A percentile compares a stretch with the other conserved stretches of the same genome.
phyloP scores from a whole-genome alignment of 2,888 invertebrate species.

The Muschampia plurimacula region DNA sequence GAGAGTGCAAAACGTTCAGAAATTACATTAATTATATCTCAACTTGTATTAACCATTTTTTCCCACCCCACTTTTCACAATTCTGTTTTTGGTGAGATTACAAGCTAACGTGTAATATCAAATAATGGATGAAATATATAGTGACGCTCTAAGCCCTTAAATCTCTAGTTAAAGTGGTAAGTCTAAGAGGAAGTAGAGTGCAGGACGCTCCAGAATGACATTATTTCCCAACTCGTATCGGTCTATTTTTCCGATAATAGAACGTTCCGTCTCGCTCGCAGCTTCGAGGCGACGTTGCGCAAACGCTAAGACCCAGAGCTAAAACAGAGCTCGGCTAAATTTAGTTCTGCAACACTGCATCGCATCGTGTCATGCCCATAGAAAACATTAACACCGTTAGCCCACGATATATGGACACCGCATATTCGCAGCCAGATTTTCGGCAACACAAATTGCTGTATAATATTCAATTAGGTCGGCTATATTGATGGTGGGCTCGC shows the following conservation, averaged over 20 bases:
- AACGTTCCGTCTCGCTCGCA: constrained; percentile 66
- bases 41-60: too few species aligned
- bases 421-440: constrained; percentile 81
- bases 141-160: background rate
- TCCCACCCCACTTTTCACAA: too few species aligned
- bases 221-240: constrained; percentile 54
- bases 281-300: constrained; percentile 69
- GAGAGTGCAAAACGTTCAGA: too few species aligned
- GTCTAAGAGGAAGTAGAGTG: constrained; percentile 32
- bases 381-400: constrained; percentile 75
- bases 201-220: constrained; percentile 48
- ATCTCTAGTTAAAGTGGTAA: constrained; percentile 20
- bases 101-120: too few species aligned
- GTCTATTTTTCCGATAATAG: constrained; percentile 82
- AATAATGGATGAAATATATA: background rate
- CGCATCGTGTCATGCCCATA: constrained; percentile 71
- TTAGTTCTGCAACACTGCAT: constrained; percentile 81
- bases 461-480: constrained; percentile 83
- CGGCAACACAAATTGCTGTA: constrained; percentile 83
- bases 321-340: constrained; percentile 72
- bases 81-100: too few species aligned
- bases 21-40: too few species aligned
- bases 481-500: constrained; percentile 75
- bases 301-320: constrained; percentile 71
- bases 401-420: constrained; percentile 78